Conservation (phyloP, 2,113 vertebrate species). For the Malaclemys terrapin region DNA sequence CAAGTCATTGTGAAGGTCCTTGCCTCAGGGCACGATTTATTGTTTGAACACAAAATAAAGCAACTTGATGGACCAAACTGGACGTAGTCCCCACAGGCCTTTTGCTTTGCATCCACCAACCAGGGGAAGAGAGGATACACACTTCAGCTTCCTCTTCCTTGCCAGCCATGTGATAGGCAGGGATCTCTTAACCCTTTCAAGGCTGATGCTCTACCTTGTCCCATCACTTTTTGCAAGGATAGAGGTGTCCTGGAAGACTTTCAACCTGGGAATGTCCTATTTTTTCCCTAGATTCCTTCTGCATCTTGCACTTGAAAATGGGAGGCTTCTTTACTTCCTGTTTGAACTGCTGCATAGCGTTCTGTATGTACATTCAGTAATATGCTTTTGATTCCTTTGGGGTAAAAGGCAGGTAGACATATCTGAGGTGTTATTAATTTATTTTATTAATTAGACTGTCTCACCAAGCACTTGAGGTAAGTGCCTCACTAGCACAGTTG, state of each 20-base stretch:
- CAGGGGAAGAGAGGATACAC: neutral
- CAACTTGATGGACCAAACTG: neutral
- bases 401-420: neutral
- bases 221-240: neutral
- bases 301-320: neutral
- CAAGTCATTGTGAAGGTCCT: neutral
- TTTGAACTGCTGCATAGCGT: neutral
- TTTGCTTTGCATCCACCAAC: neutral
- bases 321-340: neutral
- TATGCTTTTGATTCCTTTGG: neutral
- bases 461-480: neutral
- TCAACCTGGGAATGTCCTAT: neutral
- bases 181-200: neutral
- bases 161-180: neutral
- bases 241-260: neutral
- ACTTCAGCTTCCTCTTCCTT: neutral
- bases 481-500: neutral
- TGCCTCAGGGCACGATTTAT: neutral
- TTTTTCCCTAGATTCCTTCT: neutral
- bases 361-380: neutral
- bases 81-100: slow-evolving; percentile 31
- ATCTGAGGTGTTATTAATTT: neutral
- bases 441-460: neutral
- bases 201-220: neutral
- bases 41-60: neutral